Evolutionary conservation across 30 jellyfish, hydroid and myxozoan genomes (phyloP).

Genomic region (Clytia hemisphaerica): DNA sequence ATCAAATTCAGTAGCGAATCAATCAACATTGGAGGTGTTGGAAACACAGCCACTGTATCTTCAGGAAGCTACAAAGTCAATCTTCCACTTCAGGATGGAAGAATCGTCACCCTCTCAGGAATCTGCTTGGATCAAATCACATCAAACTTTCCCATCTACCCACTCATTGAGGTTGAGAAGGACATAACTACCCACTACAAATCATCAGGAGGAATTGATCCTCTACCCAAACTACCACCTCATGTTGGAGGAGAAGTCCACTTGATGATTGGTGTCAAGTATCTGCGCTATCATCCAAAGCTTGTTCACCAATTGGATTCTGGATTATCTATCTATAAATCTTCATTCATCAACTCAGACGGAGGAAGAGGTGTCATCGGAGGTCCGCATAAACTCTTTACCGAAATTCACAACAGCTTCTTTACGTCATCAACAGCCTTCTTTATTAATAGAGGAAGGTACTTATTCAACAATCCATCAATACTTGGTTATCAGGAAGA

Average conservation of each 20-base stretch:
- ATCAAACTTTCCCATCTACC: neutral
- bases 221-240: slow-evolving; percentile 12
- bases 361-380: slow-evolving; percentile 18
- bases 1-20: neutral
- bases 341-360: neutral
- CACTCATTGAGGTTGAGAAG: slow-evolving; percentile 1
- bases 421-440: too few species aligned
- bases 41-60: slow-evolving; percentile 2
- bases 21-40: too few species aligned
- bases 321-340: too few species aligned
- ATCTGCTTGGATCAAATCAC: neutral
- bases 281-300: neutral
- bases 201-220: neutral
- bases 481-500: too few species aligned
- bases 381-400: slow-evolving; percentile 3
- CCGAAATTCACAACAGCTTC: too few species aligned
- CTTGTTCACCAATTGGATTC: neutral
- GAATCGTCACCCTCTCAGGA: neutral
- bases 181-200: neutral
- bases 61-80: neutral
- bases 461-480: too few species aligned
- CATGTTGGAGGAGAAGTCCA: slow-evolving; percentile 22
- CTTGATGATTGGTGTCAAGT: slow-evolving; percentile 19
- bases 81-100: neutral
- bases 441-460: too few species aligned